These are phyloP conservation scores for Sphinx pinastri DNA, from an alignment of 2,888 invertebrate genomes.

Conservation along the genomic window DNA sequence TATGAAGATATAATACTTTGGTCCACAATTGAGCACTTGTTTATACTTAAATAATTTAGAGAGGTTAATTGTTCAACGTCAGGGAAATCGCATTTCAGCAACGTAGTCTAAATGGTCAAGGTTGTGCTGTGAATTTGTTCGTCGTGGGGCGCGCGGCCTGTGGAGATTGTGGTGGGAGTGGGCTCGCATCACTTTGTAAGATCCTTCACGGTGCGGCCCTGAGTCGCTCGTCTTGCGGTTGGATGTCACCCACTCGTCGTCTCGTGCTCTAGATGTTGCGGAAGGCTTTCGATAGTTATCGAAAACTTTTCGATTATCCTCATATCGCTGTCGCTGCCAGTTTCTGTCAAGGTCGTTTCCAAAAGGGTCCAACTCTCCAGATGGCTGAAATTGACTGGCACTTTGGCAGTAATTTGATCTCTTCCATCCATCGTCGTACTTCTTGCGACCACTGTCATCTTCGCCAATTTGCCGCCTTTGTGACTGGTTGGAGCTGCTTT, in stretches of 20 bases:
- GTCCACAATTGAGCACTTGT: conserved; percentile 81
- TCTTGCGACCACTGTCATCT: conserved; percentile 81
- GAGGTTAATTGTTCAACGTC: conserved; percentile 64
- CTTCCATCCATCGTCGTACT: conserved; percentile 88
- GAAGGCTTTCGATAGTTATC: conserved; percentile 71
- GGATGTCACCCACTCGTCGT: conserved; percentile 63
- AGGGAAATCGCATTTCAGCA: conserved; percentile 86
- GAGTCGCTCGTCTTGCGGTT: conserved; percentile 71
- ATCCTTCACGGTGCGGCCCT: conserved; percentile 75
- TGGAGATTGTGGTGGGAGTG: conserved; percentile 87
- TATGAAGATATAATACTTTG: conserved; percentile 69
- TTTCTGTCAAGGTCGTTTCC: conserved; percentile 85
- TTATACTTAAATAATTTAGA: conserved; percentile 52
- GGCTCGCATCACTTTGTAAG: conserved; percentile 80
- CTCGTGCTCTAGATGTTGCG: conserved; percentile 52
- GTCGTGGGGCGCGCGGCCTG: conserved; percentile 77
- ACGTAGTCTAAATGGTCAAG: conserved; percentile 86
- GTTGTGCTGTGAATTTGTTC: conserved; percentile 86
- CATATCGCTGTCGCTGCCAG: conserved; percentile 80
- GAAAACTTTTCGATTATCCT: conserved; percentile 67
- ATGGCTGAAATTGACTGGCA: conserved; percentile 84
- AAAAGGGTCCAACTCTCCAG: conserved; percentile 87
- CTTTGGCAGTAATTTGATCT: conserved; percentile 85
- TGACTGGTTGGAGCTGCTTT: conserved; percentile 90
- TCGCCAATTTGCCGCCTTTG: conserved; percentile 85